Evolutionary conservation across 2,888 invertebrate genomes (phyloP), one percentile per base, ranked within the genome.

Genomic region (Cepaea hortensis): DNA sequence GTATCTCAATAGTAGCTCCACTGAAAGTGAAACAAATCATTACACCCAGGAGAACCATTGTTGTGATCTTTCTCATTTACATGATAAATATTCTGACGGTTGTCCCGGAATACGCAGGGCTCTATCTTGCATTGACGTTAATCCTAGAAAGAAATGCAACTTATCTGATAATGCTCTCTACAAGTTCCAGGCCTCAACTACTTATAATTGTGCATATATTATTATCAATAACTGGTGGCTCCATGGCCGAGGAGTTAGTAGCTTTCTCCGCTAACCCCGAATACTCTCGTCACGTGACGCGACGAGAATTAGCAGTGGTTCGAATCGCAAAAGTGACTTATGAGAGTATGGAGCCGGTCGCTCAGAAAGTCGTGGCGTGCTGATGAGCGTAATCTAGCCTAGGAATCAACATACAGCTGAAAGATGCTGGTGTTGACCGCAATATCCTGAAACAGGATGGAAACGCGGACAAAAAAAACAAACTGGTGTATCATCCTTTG

Each of bases 21-120:
- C 50, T 85, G 65, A 65, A 35, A 7, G 55, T 85, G 3, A 85
- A 79, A 48, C 65, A 50, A 4, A 77, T 85, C 0, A 70, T 85
- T 3, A 85, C 85, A 13, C 77, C 85, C 3, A 20, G 50, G 35
- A 79, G 70, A 79, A 70, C 85, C 13, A 65, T 2, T 0, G 3
- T 20, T 6, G 20, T 68, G 13, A 77, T 85, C 15, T 15, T 11
- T 35, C 1, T 46, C 1, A 68, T 68, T 68, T 68, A 68, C 68
- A 68, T 4, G 0, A 4, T 68, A 15, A 68, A 7, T 15, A 20
- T 18, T 5, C 5, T 4, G 0, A 20, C 68, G 18, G 0, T n/a
- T 18, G 20, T 68, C 3, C 68, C 68, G 2, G 5, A 11, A 0
- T 68, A 68, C n/a, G 18, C 3, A 3, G 5, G 5, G 5, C 5